phyloP scores from a whole-genome alignment of 2,888 invertebrate genomes.

The Catotricha subobsoleta region DNA sequence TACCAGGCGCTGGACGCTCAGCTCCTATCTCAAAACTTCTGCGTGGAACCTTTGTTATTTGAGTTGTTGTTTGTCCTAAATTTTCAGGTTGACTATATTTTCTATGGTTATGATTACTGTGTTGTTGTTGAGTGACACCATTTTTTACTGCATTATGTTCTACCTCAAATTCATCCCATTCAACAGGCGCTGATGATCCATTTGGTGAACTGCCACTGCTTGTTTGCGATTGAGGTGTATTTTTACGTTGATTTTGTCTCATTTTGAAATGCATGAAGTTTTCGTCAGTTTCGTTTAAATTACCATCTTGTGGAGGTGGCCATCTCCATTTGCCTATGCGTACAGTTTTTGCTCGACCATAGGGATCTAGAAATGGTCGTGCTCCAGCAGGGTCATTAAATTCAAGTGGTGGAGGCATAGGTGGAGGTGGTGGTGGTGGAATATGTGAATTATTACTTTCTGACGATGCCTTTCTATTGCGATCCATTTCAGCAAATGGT shows the following conservation, averaged over 20 bases:
- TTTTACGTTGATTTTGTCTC: constrained; percentile 62
- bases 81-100: constrained; percentile 6
- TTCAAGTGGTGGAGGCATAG: constrained; percentile 73
- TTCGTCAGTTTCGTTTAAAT: constrained; percentile 50
- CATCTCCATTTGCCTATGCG: constrained; percentile 90
- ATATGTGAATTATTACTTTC: constrained; percentile 30
- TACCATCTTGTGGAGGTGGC: constrained; percentile 72
- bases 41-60: constrained; percentile 18
- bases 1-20: constrained; percentile 64
- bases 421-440: constrained; percentile 71
- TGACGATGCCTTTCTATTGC: constrained; percentile 26
- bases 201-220: constrained; percentile 20
- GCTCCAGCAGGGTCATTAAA: constrained; percentile 63
- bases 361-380: constrained; percentile 73
- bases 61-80: constrained; percentile 8
- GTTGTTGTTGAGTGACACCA: constrained; percentile 8
- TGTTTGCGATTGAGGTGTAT: constrained; percentile 47
- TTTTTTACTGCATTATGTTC: constrained; percentile 32
- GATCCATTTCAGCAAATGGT: constrained; percentile 20
- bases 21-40: constrained; percentile 67
- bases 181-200: constrained; percentile 40
- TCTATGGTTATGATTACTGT: constrained; percentile 7
- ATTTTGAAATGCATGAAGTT: constrained; percentile 78
- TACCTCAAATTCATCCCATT: constrained; percentile 77
- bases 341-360: constrained; percentile 85